Conservation (phyloP, 2,113 vertebrate genomes). For the Ginglymostoma cirratum region DNA sequence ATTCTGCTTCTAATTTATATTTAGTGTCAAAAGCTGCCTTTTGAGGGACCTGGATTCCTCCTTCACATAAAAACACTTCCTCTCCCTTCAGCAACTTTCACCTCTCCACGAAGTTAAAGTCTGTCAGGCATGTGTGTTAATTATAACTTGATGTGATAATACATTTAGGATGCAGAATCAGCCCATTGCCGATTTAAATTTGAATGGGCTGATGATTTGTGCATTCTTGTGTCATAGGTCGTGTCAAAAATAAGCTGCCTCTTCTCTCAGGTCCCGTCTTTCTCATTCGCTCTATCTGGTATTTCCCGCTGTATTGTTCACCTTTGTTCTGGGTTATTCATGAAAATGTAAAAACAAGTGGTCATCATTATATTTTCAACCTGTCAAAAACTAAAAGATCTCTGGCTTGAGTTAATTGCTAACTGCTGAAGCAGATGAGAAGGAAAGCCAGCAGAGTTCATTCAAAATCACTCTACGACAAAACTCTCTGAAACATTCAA, state of each 20-base stretch:
- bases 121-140: background rate
- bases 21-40: background rate
- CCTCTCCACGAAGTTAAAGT: background rate
- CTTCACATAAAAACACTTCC: background rate
- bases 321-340: background rate
- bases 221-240: background rate
- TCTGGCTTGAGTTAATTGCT: background rate
- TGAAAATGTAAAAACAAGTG: background rate
- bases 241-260: background rate
- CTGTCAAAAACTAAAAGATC: background rate
- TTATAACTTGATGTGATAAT: background rate
- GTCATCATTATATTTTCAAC: background rate
- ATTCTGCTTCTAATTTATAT: background rate
- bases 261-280: background rate
- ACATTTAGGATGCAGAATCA: background rate
- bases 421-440: background rate
- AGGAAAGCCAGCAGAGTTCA: background rate
- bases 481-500: background rate
- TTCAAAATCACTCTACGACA: background rate
- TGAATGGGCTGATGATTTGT: background rate
- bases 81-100: background rate
- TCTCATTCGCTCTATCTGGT: background rate
- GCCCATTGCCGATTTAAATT: background rate
- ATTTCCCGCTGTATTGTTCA: background rate
- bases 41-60: background rate